A percentile compares a stretch with the other conserved stretches of the same genome.
Conservation (phyloP, 2,888 invertebrate species). For the Lochmaea crataegi region DNA sequence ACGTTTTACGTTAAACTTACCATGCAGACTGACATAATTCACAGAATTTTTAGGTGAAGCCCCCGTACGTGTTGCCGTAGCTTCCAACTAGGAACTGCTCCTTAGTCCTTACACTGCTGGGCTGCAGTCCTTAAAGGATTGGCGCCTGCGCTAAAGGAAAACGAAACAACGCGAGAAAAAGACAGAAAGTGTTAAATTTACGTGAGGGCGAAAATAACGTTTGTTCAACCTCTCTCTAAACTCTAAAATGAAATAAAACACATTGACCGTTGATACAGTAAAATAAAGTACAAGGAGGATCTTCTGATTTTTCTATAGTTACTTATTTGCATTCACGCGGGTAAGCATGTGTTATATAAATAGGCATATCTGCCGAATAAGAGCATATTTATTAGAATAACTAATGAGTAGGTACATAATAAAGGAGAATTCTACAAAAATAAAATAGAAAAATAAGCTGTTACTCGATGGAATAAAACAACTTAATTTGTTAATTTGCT, state of each 20-base stretch:
- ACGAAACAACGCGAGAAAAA: not conserved
- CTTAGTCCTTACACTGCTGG: conserved; percentile 50
- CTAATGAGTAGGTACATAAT: no score
- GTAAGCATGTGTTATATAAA: not conserved
- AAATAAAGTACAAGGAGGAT: not conserved
- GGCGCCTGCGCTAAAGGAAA: conserved; percentile 51
- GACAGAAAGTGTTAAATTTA: not conserved
- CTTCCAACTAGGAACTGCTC: conserved; percentile 57
- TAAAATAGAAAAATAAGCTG: no score
- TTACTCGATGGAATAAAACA: no score
- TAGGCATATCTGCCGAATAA: no score
- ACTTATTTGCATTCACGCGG: not conserved
- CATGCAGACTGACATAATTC: conserved; percentile 35
- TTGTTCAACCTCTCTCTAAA: not conserved
- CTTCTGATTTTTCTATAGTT: not conserved
- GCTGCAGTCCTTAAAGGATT: conserved; percentile 55
- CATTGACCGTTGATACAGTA: not conserved
- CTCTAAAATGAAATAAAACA: not conserved
- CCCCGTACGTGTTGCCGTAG: conserved; percentile 54
- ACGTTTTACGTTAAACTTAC: not conserved
- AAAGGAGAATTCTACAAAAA: no score
- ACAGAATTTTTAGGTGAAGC: conserved; percentile 38
- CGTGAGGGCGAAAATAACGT: not conserved
- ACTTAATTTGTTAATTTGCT: no score
- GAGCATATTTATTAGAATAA: no score